Base-by-base conservation (phyloP, 2,113 vertebrate species). In the Himantopus leucocephalus region DNA sequence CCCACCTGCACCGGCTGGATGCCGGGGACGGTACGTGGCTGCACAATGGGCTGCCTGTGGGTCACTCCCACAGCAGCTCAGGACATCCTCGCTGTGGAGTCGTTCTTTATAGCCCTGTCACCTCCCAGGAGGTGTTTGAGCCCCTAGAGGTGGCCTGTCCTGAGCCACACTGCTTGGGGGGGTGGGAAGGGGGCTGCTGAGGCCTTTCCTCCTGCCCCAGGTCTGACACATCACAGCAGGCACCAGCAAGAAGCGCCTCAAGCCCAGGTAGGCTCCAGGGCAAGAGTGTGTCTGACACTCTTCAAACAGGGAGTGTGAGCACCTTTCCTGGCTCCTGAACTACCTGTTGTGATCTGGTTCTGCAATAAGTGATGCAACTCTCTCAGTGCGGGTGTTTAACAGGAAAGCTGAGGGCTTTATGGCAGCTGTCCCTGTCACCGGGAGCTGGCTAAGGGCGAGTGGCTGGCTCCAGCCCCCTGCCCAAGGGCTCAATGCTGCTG, bases 1-100 rank as follows among this genome's bases (percentile, higher is more conserved):
- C 99, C 1, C 98, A 97, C 53, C 77, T 97, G 62, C 97, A 98
- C 60, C 96, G 71, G 7, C 86, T 98, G 88, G 98, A 99, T 0
- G 93, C 97, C 0, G 97, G 98, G 20, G 97, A 98, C 5, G 98
- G 99, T 99, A 97, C 0, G 80, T 32, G 60, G 4, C n/a, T 9
- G 27, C 1, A 1, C 2, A 0, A 2, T 3, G 14, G 11, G 10
- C 30, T 35, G 67, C 48, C 41, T 0, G 1, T 0, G 2, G 52
- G 52, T 75, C 0, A 0, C 6, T 35, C 35, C 0, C 12, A 23
- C 22, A 23, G 48, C 11, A 6, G 48, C 48, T 50, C 22, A 2
- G 14, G 8, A 3, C 0, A 6, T 35, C 21, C 26, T 32, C 2
- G 0, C 4, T 24, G 50, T 11, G 16, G 14, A 6, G 35, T 52